A percentile compares a stretch with the other conserved stretches of the same genome.
These are phyloP conservation scores for Novumbra hubbsi DNA, from an alignment of 2,797 vertebrate genomes.

Conservation along the genomic window DNA sequence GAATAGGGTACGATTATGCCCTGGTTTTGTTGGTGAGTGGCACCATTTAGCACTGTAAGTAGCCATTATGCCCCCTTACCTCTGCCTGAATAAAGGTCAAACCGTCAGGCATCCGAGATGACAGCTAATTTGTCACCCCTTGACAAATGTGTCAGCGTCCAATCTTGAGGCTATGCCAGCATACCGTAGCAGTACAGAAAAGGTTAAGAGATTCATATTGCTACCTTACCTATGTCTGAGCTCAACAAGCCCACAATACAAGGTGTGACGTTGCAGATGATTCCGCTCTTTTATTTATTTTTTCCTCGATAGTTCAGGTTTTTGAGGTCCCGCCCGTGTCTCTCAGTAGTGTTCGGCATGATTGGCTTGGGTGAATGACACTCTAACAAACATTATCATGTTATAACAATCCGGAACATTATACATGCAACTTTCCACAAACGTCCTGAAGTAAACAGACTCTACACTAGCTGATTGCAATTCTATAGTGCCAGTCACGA, in stretches of 20 bases:
- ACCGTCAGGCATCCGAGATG: slow-evolving; percentile 84
- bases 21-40: slow-evolving; percentile 75
- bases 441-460: slow-evolving; percentile 5
- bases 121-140: slow-evolving; percentile 91
- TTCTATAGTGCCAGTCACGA: not conserved
- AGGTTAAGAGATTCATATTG: slow-evolving; percentile 88
- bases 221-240: slow-evolving; percentile 51
- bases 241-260: slow-evolving; percentile 68
- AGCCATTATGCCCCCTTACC: slow-evolving; percentile 73
- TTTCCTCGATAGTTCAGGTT: slow-evolving; percentile 51
- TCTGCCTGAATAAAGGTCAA: slow-evolving; percentile 90
- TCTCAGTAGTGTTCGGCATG: slow-evolving; percentile 61
- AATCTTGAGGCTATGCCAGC: slow-evolving; percentile 77
- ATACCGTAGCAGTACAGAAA: slow-evolving; percentile 78
- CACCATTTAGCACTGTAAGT: slow-evolving; percentile 83
- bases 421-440: slow-evolving; percentile 6
- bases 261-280: slow-evolving; percentile 65
- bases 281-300: slow-evolving; percentile 60
- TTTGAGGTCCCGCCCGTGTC: slow-evolving; percentile 61
- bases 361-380: slow-evolving; percentile 60
- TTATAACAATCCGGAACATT: slow-evolving; percentile 20
- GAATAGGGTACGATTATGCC: slow-evolving; percentile 14
- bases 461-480: slow-evolving; percentile 1
- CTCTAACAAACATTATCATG: slow-evolving; percentile 55
- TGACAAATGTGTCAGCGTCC: slow-evolving; percentile 88